Conservation (phyloP, 2,888 invertebrate species). For the Melangyna quadrimaculata region DNA sequence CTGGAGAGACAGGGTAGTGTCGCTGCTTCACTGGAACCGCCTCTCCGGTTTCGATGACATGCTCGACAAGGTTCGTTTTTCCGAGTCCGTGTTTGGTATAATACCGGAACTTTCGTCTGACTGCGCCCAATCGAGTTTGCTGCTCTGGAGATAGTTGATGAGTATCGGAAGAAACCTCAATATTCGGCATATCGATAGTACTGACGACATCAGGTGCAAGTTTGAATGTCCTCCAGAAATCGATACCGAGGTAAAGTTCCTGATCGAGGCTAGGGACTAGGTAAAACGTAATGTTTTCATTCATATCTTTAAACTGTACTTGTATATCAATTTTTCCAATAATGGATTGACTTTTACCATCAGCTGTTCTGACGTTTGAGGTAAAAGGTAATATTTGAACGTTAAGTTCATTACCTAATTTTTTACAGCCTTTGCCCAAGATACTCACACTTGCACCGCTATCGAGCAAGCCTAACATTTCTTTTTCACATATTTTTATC, state of each 20-base stretch:
- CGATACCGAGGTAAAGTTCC: too few relatives aligned
- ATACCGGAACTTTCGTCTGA: too few relatives aligned
- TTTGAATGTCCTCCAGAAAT: background rate
- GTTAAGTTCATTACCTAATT: background rate
- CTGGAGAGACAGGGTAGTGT: slow-evolving; percentile 3
- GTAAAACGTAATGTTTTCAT: background rate
- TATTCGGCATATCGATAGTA: background rate
- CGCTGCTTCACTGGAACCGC: slow-evolving; percentile 29
- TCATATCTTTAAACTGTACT: background rate
- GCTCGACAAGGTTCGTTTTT: slow-evolving; percentile 23
- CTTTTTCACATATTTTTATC: background rate
- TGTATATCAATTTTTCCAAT: background rate
- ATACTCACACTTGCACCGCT: background rate
- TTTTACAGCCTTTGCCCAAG: background rate
- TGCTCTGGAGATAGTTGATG: too few relatives aligned
- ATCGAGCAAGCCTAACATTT: background rate
- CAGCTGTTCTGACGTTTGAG: background rate
- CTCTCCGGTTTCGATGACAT: slow-evolving; percentile 34
- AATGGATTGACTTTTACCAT: background rate
- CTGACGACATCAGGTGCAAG: background rate
- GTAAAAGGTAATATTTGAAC: background rate
- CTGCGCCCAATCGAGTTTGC: background rate
- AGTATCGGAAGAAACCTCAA: too few relatives aligned
- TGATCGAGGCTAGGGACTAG: background rate
- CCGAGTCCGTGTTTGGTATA: slow-evolving; percentile 16